Conservation (phyloP, 2,113 vertebrate species). For the Misgurnus mizolepis region DNA sequence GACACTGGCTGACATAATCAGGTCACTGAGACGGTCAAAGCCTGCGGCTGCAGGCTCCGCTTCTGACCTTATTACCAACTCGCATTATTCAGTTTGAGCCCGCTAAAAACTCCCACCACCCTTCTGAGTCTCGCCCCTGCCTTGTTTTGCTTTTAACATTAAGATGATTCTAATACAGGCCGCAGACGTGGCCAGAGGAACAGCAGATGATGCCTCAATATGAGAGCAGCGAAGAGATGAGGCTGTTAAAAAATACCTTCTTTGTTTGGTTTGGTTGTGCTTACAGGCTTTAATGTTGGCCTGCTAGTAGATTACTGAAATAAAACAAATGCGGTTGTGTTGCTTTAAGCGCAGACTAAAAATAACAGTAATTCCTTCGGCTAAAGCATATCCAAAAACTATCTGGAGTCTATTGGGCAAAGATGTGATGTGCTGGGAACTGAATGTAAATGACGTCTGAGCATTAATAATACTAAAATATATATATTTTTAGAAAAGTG, state of each 20-base stretch:
- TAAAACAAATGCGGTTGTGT: background rate
- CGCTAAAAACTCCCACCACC: conserved; percentile 72
- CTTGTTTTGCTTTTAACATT: conserved; percentile 54
- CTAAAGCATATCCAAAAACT: background rate
- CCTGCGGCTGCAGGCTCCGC: conserved; percentile 81
- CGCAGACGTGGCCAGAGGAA: conserved; percentile 61
- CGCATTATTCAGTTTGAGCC: conserved; percentile 79
- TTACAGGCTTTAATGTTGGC: conserved; percentile 3
- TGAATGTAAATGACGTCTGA: no score
- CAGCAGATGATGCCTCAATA: conserved; percentile 52
- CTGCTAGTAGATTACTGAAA: conserved; percentile 30
- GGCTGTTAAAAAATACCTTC: conserved; percentile 5
- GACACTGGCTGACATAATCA: conserved; percentile 87
- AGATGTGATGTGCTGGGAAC: background rate
- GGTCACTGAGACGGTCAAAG: conserved; percentile 85
- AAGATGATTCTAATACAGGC: conserved; percentile 64
- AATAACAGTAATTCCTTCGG: background rate
- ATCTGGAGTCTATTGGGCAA: background rate
- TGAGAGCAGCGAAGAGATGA: conserved; percentile 15
- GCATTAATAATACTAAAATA: no score
- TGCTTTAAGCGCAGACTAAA: conserved; percentile 28
- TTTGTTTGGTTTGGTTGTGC: conserved; percentile 34
- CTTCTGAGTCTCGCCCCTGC: conserved; percentile 60
- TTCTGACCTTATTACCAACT: conserved; percentile 82
- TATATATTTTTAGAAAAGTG: no score